Evolutionary conservation across 2,888 invertebrate species (phyloP).

Genomic region (Drosophila niveifrons): DNA sequence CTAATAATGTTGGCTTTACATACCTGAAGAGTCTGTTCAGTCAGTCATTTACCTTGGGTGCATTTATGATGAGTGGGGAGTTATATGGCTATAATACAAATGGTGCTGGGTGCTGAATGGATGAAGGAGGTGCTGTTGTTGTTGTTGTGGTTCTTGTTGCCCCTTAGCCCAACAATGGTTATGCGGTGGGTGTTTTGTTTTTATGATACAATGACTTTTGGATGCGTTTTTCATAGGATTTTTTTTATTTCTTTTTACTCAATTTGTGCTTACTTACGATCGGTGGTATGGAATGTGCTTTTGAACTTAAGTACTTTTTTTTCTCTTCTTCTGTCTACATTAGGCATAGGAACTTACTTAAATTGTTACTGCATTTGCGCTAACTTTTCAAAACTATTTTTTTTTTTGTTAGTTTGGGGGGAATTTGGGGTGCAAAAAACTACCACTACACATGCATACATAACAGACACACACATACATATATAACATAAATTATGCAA

Average conservation of each 20-base stretch:
- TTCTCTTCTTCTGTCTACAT: constrained; percentile 15
- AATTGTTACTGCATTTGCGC: constrained; percentile 44
- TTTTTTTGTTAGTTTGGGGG: constrained; percentile 36
- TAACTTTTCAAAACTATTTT: constrained; percentile 71
- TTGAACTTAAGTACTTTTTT: constrained; percentile 58
- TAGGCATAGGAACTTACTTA: constrained; percentile 42
- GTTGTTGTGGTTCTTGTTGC: constrained; percentile 3
- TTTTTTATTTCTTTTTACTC: constrained; percentile 29
- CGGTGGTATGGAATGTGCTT: constrained; percentile 72
- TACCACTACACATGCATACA: constrained; percentile 62
- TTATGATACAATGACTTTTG: constrained; percentile 60
- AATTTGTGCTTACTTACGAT: constrained; percentile 49
- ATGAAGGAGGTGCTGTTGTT: constrained; percentile 21
- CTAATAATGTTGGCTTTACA: constrained; percentile 27
- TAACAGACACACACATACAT: constrained; percentile 45
- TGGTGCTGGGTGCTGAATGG: constrained; percentile 32
- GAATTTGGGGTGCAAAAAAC: constrained; percentile 73
- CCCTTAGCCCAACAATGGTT: constrained; percentile 33
- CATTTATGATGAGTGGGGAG: constrained; percentile 3
- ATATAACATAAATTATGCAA: constrained; percentile 63
- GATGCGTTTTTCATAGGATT: constrained; percentile 53
- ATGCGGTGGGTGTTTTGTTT: constrained; percentile 24
- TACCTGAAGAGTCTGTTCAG: constrained; percentile 53
- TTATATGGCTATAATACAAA: constrained; percentile 14
- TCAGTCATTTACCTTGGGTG: constrained; percentile 41